phyloP scores from a whole-genome alignment of 2,888 invertebrate genomes.

The Bunonema sp. region DNA sequence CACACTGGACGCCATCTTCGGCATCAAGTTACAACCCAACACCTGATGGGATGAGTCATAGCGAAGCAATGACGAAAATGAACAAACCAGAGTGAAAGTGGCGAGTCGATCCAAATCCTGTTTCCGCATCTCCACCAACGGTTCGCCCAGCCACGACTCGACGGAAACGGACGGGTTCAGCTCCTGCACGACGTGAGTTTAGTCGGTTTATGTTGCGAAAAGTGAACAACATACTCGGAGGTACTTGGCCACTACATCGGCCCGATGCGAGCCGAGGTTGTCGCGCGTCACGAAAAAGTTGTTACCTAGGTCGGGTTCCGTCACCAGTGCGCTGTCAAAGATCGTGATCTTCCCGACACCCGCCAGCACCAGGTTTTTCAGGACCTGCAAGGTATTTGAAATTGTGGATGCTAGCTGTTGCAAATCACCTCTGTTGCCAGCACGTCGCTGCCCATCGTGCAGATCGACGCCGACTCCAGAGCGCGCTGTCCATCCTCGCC shows the following conservation, averaged over 20 bases:
- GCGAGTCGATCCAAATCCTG: conserved; percentile 3
- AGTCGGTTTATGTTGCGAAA: not conserved
- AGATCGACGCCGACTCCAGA: conserved; percentile 74
- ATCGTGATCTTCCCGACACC: conserved; percentile 52
- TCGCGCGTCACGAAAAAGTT: conserved; percentile 81
- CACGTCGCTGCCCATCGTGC: conserved; percentile 55
- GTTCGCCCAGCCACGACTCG: conserved; percentile 47
- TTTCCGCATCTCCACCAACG: conserved; percentile 48
- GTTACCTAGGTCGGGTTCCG: conserved; percentile 76
- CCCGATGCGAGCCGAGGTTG: conserved; percentile 57
- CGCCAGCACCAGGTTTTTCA: conserved; percentile 84
- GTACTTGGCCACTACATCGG: conserved; percentile 11
- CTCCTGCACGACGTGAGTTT: conserved; percentile 13
- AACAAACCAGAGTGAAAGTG: conserved; percentile 2
- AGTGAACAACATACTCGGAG: not conserved
- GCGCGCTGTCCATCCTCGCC: conserved; percentile 88
- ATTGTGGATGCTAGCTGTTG: not conserved
- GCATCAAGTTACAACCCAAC: too few relatives aligned
- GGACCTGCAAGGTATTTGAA: conserved; percentile 55
- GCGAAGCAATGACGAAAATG: too few relatives aligned
- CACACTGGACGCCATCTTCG: too few relatives aligned
- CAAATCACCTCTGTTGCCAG: conserved; percentile 1
- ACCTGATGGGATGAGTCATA: too few relatives aligned
- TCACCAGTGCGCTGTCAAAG: conserved; percentile 42
- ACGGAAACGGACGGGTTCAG: conserved; percentile 31